Evolutionary conservation across 2,888 invertebrate species (phyloP), one percentile per base, ranked within the genome.

Genomic region (Flabesymbios commensalis): DNA sequence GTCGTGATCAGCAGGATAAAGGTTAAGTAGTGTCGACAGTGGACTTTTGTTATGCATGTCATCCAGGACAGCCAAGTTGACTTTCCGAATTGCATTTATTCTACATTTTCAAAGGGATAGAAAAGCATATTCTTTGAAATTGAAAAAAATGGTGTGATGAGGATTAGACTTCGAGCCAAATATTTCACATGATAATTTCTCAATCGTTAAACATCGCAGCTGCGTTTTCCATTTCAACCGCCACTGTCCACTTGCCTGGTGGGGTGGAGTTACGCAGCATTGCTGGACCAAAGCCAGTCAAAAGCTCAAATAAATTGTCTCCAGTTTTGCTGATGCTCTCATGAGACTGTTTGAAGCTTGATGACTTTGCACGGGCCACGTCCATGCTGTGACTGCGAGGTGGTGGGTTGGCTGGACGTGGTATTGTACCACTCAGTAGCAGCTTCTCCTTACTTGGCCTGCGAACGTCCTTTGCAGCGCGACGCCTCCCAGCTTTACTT

Each of bases 211-310:
- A 49, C 49, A 49, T 49, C 14, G 49, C 49, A 7, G 49, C 7
- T 7, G 29, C 49, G 14, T 14, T 10, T 7, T 49, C 49, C 49
- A 49, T 31, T 7, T 7, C 64, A 7, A 64, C 61, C 29, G 64
- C 64, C 10, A 64, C 53, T 3, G 64, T 63, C 64, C 64, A 64
- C 41, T 52, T 33, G 32, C 58, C 53, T 42, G 51, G 63, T 42
- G 43, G 52, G 22, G 28, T 39, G 28, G 51, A 36, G 26, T 51
- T 36, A 48, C 39, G 39, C 10, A 31, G 24, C n/a, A 3, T 43
- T 19, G 7, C 7, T 10, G 45, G 45, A 22, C 22, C 22, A 22
- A 10, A 45, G 10, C 45, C 45, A 14, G 22, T 45, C 45, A 45
- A 22, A 7, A 45, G 7, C 7, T 24, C n/a, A 24, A 45, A 45